Percentiles rank a stretch among this genome's conserved stretches.
Conservation (phyloP, 2,113 vertebrate genomes). For the Thamnophis sirtalis region DNA sequence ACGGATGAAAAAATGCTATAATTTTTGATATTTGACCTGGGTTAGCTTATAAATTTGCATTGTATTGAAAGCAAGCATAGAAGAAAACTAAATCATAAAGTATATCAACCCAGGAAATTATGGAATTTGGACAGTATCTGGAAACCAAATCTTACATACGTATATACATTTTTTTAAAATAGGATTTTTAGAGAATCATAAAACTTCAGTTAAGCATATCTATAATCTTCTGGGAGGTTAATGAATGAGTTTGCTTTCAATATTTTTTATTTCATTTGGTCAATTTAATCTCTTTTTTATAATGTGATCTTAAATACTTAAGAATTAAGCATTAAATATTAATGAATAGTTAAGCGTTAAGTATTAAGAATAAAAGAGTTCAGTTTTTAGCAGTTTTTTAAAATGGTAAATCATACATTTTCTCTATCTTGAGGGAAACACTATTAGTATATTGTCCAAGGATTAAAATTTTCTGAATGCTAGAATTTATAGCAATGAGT, state of each 20-base stretch:
- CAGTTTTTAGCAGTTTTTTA: not conserved
- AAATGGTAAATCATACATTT: not conserved
- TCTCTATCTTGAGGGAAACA: not conserved
- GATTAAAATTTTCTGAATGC: not conserved
- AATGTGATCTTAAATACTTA: not conserved
- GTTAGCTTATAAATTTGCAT: constrained; percentile 22
- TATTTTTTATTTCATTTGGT: constrained; percentile 10
- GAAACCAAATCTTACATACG: constrained; percentile 19
- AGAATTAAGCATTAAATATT: too few relatives aligned
- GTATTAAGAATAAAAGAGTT: not conserved
- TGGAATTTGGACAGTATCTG: not conserved
- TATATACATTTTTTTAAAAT: constrained; percentile 6
- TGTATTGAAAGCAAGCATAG: constrained; percentile 2
- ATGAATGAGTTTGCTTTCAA: constrained; percentile 9
- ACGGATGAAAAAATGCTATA: constrained; percentile 23
- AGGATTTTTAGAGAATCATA: constrained; percentile 7
- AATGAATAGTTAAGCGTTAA: too few relatives aligned
- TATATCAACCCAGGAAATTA: constrained; percentile 1
- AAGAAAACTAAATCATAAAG: constrained; percentile 15
- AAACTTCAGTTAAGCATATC: not conserved
- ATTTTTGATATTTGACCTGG: constrained; percentile 29
- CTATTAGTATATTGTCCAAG: not conserved
- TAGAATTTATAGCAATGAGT: not conserved
- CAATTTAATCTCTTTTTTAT: constrained; percentile 12
- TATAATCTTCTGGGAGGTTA: not conserved